Base-by-base conservation (phyloP, 2,888 invertebrate species). In the Brachyptera putata region DNA sequence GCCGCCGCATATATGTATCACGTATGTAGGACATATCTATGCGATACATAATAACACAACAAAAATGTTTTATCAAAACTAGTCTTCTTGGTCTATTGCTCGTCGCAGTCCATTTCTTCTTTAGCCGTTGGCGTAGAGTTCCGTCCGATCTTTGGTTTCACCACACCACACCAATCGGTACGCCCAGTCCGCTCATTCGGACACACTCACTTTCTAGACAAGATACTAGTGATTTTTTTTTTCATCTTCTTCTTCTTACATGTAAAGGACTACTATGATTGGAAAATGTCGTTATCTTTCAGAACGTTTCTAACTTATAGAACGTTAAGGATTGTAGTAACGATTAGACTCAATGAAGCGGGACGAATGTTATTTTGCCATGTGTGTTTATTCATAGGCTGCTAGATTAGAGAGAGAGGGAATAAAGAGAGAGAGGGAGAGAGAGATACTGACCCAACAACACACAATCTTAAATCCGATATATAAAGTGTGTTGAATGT, bases 81-180 rank as follows among this genome's bases (percentile, higher is more conserved):
- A 48, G 48, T 41, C 16, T 48, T 48, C 30, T 36, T 53, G 53
- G 36, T 53, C 53, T 3, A 53, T 18, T 53, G 53, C 34, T 36
- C 53, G 53, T 53, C 36, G 16, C 53, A 53, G 53, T 53, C 53
- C 53, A 53, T 53, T 53, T 53, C 53, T 53, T 53, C 36, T 34
- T 7, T 18, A 34, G 53, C 53, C 53, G 7, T 11, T 13, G 53
- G 53, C 34, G 34, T 7, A 34, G n/a, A n/a, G 34, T 34, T 53
- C 53, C 34, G 36, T 53, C 53, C 34, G 5, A 30, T n/a, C 30
- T 30, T 36, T 53, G 36, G 16, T 53, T 53, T 53, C 53, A 18
- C 53, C 53, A 36, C 49, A 49, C 49, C 49, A 25, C n/a, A 43
- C 53, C 36, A 53, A n/a, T n/a, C 53, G 53, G 36, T 34, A 14